These are phyloP conservation scores for Hydrolagus affinis DNA, from an alignment of 2,113 vertebrate species.

Conservation along the genomic window DNA sequence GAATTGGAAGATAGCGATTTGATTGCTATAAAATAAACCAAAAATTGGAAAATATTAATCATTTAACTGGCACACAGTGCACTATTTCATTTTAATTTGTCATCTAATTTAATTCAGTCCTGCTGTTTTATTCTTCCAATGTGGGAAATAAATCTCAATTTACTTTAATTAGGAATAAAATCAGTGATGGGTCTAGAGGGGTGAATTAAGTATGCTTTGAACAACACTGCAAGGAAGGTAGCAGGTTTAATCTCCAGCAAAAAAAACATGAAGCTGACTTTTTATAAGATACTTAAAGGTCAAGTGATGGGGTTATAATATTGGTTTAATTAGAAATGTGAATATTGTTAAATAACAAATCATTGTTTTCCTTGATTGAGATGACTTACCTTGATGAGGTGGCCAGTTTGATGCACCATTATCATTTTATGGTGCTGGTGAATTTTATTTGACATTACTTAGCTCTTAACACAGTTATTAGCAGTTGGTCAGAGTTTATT, in stretches of 20 bases:
- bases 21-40: not conserved
- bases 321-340: constrained; percentile 6
- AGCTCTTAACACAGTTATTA: not conserved
- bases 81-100: not conserved
- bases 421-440: not conserved
- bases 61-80: not conserved
- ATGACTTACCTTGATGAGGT: not conserved
- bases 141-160: not conserved
- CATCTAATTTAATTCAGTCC: not conserved
- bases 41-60: not conserved
- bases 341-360: not conserved
- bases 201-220: not conserved
- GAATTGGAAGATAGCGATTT: not conserved
- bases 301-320: not conserved
- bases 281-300: constrained; percentile 24
- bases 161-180: not conserved
- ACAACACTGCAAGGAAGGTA: not conserved
- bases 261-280: not conserved
- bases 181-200: not conserved
- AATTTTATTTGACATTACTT: not conserved
- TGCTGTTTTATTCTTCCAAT: not conserved
- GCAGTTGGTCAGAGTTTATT: constrained; percentile 5
- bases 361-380: not conserved
- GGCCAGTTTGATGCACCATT: not conserved
- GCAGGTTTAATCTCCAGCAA: not conserved